Conservation (phyloP, 2,888 invertebrate species). For the Eupithecia inturbata region DNA sequence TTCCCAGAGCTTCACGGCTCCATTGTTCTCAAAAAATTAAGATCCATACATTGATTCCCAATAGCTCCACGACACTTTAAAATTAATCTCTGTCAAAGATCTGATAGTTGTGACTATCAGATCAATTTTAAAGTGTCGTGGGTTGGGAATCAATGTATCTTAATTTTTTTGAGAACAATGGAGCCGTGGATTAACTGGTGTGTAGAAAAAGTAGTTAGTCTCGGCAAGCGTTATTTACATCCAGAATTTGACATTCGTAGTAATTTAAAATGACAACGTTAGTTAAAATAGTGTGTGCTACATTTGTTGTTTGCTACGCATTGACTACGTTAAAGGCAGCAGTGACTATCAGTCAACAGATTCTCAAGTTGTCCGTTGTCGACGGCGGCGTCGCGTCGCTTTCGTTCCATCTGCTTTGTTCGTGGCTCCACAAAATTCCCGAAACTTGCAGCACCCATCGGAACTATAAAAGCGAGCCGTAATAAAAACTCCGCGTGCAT, state of each 20-base stretch:
- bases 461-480: slow-evolving; percentile 63
- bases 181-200: too few species aligned
- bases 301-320: neutral
- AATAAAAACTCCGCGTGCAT: slow-evolving; percentile 58
- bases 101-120: neutral
- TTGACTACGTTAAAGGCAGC: neutral
- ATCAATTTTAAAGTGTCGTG: too few species aligned
- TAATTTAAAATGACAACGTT: neutral
- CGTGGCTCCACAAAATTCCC: slow-evolving; percentile 59
- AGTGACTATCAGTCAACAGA: too few species aligned
- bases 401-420: neutral
- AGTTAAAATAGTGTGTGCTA: neutral
- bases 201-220: too few species aligned
- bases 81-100: neutral
- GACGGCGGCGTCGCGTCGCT: neutral
- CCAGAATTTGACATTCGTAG: neutral
- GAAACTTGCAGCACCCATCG: slow-evolving; percentile 74
- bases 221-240: too few species aligned
- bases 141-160: too few species aligned
- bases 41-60: too few species aligned
- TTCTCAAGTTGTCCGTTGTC: neutral
- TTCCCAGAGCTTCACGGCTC: too few species aligned
- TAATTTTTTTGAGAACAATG: too few species aligned
- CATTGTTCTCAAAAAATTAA: too few species aligned
- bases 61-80: too few species aligned